phyloP scores from a whole-genome alignment of 1,140 invertebrate genomes.

The Zaprionus ornatus region DNA sequence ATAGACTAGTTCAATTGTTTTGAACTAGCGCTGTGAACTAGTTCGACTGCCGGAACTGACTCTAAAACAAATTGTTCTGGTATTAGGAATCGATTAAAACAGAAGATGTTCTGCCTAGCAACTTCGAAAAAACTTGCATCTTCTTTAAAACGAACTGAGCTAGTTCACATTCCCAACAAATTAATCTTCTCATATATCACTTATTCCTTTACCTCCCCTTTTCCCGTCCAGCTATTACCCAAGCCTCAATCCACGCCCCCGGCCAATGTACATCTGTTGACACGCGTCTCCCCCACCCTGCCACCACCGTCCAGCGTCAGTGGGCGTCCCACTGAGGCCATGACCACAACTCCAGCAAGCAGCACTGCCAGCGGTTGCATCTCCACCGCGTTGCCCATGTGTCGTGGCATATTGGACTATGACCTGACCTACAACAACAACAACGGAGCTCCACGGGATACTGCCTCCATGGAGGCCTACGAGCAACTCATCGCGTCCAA shows the following conservation, averaged over 20 bases:
- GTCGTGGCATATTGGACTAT: conserved; percentile 87
- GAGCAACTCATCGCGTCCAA: conserved; percentile 85
- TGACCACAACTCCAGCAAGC: conserved; percentile 81
- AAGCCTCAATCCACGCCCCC: conserved; percentile 70
- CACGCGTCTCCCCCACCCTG: conserved; percentile 86
- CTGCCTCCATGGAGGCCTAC: conserved; percentile 55
- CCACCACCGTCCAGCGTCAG: conserved; percentile 82
- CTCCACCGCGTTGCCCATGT: conserved; percentile 83
- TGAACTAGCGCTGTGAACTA: no score
- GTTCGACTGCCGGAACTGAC: no score
- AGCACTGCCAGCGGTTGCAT: conserved; percentile 72
- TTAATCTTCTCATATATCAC: neutral
- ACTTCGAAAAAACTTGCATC: neutral
- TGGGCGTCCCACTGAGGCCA: conserved; percentile 67
- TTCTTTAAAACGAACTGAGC: neutral
- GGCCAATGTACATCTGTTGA: conserved; percentile 84
- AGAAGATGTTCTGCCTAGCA: no score
- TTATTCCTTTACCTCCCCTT: neutral
- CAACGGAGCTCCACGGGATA: conserved; percentile 51
- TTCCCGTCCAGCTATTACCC: conserved; percentile 56
- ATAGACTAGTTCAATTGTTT: no score
- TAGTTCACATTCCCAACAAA: neutral
- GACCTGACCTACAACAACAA: conserved; percentile 85
- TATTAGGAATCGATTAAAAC: neutral
- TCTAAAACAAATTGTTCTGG: no score